phyloP scores from a whole-genome alignment of 2,888 invertebrate species.

The Sphinx pinastri region DNA sequence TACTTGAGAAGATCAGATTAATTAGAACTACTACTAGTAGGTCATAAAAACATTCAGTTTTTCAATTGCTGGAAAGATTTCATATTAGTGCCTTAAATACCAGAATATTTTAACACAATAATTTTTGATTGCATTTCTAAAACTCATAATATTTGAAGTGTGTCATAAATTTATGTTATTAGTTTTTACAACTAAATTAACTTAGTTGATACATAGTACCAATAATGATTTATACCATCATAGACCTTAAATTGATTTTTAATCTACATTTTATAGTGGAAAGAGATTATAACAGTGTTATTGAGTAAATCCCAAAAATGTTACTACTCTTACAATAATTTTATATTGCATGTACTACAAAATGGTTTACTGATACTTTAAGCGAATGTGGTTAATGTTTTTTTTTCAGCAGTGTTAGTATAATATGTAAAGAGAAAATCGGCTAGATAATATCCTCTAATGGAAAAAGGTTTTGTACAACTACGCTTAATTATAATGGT shows the following conservation, averaged over 20 bases:
- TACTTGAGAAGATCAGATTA: not conserved
- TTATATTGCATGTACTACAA: not conserved
- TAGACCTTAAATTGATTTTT: slow-evolving; percentile 22
- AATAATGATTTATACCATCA: slow-evolving; percentile 54
- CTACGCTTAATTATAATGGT: slow-evolving; percentile 46
- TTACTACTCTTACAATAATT: not conserved
- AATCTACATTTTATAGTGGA: slow-evolving; percentile 19
- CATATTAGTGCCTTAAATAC: not conserved
- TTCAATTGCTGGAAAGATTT: not conserved
- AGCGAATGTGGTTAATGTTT: slow-evolving; percentile 10
- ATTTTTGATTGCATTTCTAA: not conserved
- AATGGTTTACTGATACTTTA: not conserved
- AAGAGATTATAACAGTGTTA: slow-evolving; percentile 17
- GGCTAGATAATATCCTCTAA: slow-evolving; percentile 3
- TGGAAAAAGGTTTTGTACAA: slow-evolving; percentile 24
- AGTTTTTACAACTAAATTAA: slow-evolving; percentile 39
- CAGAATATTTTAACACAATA: not conserved
- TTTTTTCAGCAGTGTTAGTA: slow-evolving; percentile 17
- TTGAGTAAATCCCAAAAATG: not conserved
- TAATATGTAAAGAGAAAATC: slow-evolving; percentile 11
- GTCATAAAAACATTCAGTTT: not conserved
- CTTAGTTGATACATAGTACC: slow-evolving; percentile 66
- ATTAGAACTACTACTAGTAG: not conserved
- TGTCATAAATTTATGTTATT: slow-evolving; percentile 29
- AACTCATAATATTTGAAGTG: slow-evolving; percentile 9